Evolutionary conservation across 2,888 invertebrate genomes (phyloP), one percentile per base, ranked within the genome.

Genomic region (Thera britannica): DNA sequence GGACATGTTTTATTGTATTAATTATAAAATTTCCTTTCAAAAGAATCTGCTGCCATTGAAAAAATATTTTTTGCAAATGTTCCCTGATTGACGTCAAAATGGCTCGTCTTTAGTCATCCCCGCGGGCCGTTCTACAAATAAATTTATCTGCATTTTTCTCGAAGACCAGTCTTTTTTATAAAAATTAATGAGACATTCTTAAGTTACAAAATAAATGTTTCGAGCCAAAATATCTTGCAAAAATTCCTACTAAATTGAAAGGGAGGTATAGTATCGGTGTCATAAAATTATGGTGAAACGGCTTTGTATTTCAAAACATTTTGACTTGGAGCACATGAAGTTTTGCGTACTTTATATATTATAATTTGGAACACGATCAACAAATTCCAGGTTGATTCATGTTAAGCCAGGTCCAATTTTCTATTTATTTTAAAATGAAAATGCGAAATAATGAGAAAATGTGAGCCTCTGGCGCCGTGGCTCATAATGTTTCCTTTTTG

Each of bases 401-500:
- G 5, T 41, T 41, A 41, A 41, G 7, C 76, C 76, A 77, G 73
- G 71, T 76, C 73, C 77, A 79, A 83, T 79, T 83, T 82, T 75
- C 75, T 81, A 79, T 81, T 81, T 79, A 77, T 79, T 81, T 77
- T 69, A 73, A 75, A 75, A 79, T 78, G 78, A 80, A 85, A 86
- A 86, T 78, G 80, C 82, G 74, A 74, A 84, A 84, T 87, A 87
- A 87, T 83, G 84, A 86, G 83, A 83, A 86, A 85, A 82, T 83
- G 84, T 82, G 80, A 83, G 84, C 83, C 84, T 80, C 83, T 79
- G 79, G 84, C 83, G 75, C 80, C 79, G 83, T 75, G 79, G 81
- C 83, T 87, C 84, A 84, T 88, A 88, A 89, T 85, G 83, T 82
- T 82, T 83, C 82, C 82, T 87, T 89, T 89, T 88, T 88, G 87